Base-by-base conservation (phyloP, 2,888 invertebrate species). In the Coleophora flavipennella region DNA sequence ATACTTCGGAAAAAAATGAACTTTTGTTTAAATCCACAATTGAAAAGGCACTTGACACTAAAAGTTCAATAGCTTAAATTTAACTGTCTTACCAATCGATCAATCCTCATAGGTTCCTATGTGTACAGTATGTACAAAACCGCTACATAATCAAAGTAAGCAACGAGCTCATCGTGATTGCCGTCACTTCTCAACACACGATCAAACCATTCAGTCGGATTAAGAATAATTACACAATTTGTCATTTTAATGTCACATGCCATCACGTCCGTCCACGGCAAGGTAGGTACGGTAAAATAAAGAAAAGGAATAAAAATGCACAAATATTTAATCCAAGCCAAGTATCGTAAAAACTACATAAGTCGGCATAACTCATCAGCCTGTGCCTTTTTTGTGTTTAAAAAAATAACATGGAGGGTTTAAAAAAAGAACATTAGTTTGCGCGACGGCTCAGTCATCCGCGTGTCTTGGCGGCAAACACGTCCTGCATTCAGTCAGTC, bases 171-270 rank as follows among this genome's bases (percentile, higher is more conserved):
- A 52, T 49, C 68, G 59, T 65, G 75, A 69, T 74, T 67, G 62
- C 44, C 74, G 67, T 71, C 73, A 72, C 59, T 70, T 65, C 52
- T 45, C n/a, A n/a, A 41, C 39, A 47, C 58, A 62, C 67, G 64
- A 73, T 78, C 76, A 75, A 73, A 71, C 67, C 70, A 67, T 74
- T 77, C 73, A 71, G 53, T 45, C 69, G 75, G 80, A 79, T 80
- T 69, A 77, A 80, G 80, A 83, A 80, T 81, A 84, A 84, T 84
- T 83, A 83, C 74, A 71, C 72, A 72, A 84, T 84, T 81, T 79
- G 73, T 84, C 83, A 83, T 83, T 83, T 83, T 79, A 80, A 83
- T 80, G 83, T 81, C 80, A 80, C 81, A 83, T 81, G 80, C 81
- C 84, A 73, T 77, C 84, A 83, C 84, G 83, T 79, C 29, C 29